A percentile compares a stretch with the other conserved stretches of the same genome.
Conservation (phyloP, 1,140 invertebrate species). For the Thaumetopoea pityocampa region DNA sequence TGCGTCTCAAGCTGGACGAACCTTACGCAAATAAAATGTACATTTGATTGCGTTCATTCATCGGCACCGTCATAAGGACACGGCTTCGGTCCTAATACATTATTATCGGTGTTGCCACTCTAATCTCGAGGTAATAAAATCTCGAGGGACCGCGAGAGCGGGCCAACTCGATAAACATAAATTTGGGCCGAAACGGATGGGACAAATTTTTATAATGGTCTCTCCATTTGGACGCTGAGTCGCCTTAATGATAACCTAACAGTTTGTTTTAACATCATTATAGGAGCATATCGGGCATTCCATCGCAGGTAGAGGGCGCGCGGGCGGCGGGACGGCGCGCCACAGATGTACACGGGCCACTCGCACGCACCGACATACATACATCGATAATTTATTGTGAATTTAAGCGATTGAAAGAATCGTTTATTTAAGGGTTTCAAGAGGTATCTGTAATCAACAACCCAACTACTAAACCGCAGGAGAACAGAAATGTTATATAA, state of each 20-base stretch:
- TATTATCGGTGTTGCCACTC: conserved; percentile 70
- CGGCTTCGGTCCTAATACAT: conserved; percentile 56
- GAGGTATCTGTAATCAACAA: too few species aligned
- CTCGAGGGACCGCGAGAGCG: conserved; percentile 64
- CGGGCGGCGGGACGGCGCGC: background rate
- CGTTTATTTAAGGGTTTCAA: too few species aligned
- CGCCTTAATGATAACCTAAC: conserved; percentile 72
- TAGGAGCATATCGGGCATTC: conserved; percentile 71
- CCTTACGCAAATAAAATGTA: conserved; percentile 8
- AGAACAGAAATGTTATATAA: too few species aligned
- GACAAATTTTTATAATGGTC: conserved; percentile 75
- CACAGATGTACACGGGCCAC: conserved; percentile 4
- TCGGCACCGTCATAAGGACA: conserved; percentile 40
- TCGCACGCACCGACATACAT: conserved; percentile 28
- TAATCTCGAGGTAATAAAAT: conserved; percentile 70
- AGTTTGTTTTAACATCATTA: conserved; percentile 76
- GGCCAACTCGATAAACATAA: conserved; percentile 71
- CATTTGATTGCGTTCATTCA: conserved; percentile 38
- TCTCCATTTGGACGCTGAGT: conserved; percentile 63
- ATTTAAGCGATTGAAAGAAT: too few species aligned
- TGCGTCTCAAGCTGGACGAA: conserved; percentile 5
- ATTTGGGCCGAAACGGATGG: conserved; percentile 71
- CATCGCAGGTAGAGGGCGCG: conserved; percentile 56
- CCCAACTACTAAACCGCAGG: too few species aligned
- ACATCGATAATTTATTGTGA: conserved; percentile 32